These are phyloP conservation scores for Luehdorfia chinensis DNA, from an alignment of 1,140 invertebrate species.

Conservation along the genomic window DNA sequence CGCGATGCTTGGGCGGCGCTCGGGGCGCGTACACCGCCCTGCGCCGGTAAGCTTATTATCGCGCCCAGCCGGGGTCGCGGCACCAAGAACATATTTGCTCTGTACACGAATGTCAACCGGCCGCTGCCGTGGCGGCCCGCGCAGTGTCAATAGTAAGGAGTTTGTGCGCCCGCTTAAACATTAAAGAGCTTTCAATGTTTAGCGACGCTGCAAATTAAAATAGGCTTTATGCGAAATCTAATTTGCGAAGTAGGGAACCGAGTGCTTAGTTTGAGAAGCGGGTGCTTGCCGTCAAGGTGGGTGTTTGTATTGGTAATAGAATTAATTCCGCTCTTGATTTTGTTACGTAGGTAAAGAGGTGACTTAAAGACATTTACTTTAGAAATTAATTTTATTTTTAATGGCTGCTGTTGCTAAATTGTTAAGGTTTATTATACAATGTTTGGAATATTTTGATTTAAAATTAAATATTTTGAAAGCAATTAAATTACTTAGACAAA, in stretches of 20 bases:
- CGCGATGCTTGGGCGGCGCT: conserved; percentile 37
- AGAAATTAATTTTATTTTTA: conserved; percentile 18
- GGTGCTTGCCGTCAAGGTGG: conserved; percentile 45
- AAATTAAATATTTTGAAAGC: no score
- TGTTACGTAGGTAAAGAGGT: conserved; percentile 24
- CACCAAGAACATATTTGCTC: conserved; percentile 62
- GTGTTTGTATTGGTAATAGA: conserved; percentile 70
- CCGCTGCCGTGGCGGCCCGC: conserved; percentile 41
- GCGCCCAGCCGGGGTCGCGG: conserved; percentile 33
- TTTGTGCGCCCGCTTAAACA: conserved; percentile 66
- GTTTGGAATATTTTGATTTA: no score
- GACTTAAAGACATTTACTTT: conserved; percentile 16
- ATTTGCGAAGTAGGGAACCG: conserved; percentile 68
- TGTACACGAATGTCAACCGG: conserved; percentile 58
- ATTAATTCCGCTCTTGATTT: conserved; percentile 66
- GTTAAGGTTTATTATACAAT: neutral
- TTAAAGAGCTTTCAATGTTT: conserved; percentile 69
- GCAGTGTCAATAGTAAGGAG: conserved; percentile 57
- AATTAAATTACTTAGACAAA: no score
- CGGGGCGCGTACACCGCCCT: no score
- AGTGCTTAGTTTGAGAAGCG: conserved; percentile 54
- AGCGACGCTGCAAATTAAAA: conserved; percentile 72
- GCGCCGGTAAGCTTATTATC: conserved; percentile 69
- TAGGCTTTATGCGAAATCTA: conserved; percentile 75
- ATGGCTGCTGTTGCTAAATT: neutral